Evolutionary conservation across 2,888 invertebrate species (phyloP).

Genomic region (Drosophila aldrichi): DNA sequence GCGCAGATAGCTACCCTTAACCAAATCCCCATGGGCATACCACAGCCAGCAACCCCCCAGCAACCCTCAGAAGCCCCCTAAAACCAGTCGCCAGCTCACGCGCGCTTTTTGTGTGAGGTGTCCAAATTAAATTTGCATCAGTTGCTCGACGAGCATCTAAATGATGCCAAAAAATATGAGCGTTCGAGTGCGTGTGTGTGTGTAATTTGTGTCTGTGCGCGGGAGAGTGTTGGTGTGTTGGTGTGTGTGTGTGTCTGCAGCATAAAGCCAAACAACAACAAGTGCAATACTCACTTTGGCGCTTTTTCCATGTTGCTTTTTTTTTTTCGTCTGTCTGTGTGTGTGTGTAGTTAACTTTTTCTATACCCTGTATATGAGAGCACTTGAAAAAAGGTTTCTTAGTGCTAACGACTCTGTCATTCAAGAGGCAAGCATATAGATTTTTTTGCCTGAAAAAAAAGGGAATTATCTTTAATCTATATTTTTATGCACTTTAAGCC

Average conservation of each 20-base stretch:
- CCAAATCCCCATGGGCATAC: slow-evolving; percentile 10
- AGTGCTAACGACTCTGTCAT: not conserved
- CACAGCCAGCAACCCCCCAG: slow-evolving; percentile 1
- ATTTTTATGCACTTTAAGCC: not conserved
- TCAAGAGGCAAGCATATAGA: not conserved
- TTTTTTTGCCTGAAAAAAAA: not conserved
- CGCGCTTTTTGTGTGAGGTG: slow-evolving; percentile 74
- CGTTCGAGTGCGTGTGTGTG: slow-evolving; percentile 24
- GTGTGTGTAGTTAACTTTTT: slow-evolving; percentile 34
- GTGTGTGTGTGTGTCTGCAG: slow-evolving; percentile 33
- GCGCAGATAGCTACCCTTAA: slow-evolving; percentile 51
- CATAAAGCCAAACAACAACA: slow-evolving; percentile 49
- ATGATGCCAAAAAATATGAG: slow-evolving; percentile 75
- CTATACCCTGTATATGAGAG: slow-evolving; percentile 27
- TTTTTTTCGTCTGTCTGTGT: slow-evolving; percentile 1
- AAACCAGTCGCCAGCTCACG: slow-evolving; percentile 19
- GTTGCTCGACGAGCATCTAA: slow-evolving; percentile 81
- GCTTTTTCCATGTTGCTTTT: slow-evolving; percentile 62
- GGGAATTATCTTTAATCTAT: not conserved
- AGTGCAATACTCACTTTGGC: slow-evolving; percentile 70
- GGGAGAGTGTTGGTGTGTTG: slow-evolving; percentile 20
- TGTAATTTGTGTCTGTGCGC: slow-evolving; percentile 10
- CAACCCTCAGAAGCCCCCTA: not conserved
- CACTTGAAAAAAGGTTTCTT: not conserved
- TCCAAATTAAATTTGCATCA: slow-evolving; percentile 82